Conservation (phyloP, 1,140 invertebrate species). For the Olivierus martensii region DNA sequence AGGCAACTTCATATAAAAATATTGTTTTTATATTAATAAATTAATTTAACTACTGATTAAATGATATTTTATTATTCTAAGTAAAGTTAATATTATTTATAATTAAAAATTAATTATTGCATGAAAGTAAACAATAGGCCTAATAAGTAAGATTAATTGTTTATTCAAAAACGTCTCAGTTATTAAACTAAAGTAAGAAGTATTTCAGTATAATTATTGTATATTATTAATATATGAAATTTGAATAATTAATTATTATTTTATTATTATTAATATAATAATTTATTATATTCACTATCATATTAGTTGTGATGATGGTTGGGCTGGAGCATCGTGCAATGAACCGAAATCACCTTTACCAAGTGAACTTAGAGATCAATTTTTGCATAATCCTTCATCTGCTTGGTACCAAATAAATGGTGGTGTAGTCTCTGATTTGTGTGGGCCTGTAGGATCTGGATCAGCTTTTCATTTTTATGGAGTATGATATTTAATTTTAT, state of each 20-base stretch:
- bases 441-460: slow-evolving; percentile 29
- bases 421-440: slow-evolving; percentile 26
- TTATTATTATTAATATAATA: background rate
- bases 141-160: no score
- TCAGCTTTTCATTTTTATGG: slow-evolving; percentile 32
- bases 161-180: no score
- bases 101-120: no score
- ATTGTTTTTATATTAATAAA: no score
- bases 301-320: slow-evolving; percentile 28
- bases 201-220: no score
- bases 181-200: no score
- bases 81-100: no score
- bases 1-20: no score
- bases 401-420: slow-evolving; percentile 29
- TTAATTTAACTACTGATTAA: no score
- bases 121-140: no score
- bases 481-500: slow-evolving; percentile 23
- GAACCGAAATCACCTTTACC: slow-evolving; percentile 21
- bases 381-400: background rate
- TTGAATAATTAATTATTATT: background rate
- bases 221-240: no score
- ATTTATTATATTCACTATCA: background rate
- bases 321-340: slow-evolving; percentile 28
- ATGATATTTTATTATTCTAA: no score
- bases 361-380: slow-evolving; percentile 16